These are phyloP conservation scores for Pogonocichla stellata DNA, from an alignment of 2,113 vertebrate genomes.

Conservation along the genomic window DNA sequence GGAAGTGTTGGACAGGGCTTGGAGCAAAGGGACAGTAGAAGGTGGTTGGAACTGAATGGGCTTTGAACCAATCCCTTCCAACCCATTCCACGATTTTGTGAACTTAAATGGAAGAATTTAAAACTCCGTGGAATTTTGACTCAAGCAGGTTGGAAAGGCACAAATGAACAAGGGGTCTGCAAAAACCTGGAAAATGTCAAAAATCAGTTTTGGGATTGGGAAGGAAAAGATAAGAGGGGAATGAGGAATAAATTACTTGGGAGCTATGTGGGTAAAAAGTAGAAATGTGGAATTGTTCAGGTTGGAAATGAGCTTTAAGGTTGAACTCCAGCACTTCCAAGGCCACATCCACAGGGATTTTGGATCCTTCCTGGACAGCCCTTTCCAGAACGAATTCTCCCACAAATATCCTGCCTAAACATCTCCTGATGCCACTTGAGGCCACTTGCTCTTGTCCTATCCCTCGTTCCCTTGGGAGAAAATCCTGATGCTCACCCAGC, in stretches of 20 bases:
- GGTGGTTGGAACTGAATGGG: background rate
- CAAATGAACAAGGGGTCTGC: too few relatives aligned
- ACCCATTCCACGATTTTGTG: background rate
- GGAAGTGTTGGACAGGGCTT: accelerated
- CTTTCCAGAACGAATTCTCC: background rate
- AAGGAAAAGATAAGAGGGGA: background rate
- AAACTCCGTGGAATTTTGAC: background rate
- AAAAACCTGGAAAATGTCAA: background rate
- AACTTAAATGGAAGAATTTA: background rate
- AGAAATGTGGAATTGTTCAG: background rate
- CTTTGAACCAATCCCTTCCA: background rate
- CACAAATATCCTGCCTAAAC: background rate
- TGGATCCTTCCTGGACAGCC: background rate
- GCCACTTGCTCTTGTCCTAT: accelerated
- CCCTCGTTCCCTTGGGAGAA: background rate
- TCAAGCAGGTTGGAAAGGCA: background rate
- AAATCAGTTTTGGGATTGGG: background rate
- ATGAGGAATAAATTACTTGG: background rate
- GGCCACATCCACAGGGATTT: background rate
- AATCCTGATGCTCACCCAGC: background rate
- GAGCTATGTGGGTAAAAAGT: background rate
- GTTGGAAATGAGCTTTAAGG: background rate
- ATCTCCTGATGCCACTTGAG: background rate
- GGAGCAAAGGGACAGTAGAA: accelerated
- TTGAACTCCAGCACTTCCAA: background rate